These are phyloP conservation scores for Thymelicus sylvestris DNA, from an alignment of 2,888 invertebrate genomes.

Conservation along the genomic window DNA sequence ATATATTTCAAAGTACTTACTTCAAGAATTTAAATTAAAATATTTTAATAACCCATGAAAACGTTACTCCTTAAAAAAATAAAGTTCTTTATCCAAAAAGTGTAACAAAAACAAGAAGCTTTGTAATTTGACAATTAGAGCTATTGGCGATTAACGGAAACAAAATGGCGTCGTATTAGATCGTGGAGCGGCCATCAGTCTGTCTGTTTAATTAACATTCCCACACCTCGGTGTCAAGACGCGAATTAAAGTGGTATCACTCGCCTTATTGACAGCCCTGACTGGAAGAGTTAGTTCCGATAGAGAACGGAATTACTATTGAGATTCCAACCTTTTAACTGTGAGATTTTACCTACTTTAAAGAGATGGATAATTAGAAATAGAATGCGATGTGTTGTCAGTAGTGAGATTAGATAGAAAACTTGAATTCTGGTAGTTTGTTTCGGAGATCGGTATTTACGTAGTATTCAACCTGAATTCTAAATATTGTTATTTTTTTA, in stretches of 20 bases:
- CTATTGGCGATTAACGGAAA: constrained; percentile 34
- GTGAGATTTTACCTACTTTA: no score
- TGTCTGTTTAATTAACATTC: constrained; percentile 79
- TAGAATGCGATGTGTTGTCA: no score
- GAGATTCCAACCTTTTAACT: constrained; percentile 5
- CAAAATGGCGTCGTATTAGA: constrained; percentile 41
- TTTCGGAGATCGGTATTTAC: no score
- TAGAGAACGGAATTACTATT: constrained; percentile 15
- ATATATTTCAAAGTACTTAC: no score
- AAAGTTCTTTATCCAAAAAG: not conserved
- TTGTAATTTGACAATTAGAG: constrained; percentile 26
- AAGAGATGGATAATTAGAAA: no score
- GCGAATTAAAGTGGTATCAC: constrained; percentile 76
- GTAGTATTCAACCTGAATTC: no score
- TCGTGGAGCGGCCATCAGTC: constrained; percentile 59
- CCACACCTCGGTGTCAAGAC: constrained; percentile 69
- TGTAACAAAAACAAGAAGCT: not conserved
- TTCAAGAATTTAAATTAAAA: no score
- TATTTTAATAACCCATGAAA: no score
- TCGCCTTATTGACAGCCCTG: constrained; percentile 67
- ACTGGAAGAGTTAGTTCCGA: constrained; percentile 22
- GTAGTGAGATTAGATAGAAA: not conserved
- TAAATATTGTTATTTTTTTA: no score
- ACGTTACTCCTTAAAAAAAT: no score
- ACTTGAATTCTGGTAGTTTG: not conserved